Evolutionary conservation across 2,113 vertebrate genomes (phyloP).

Genomic region (Ammodytes marinus): DNA sequence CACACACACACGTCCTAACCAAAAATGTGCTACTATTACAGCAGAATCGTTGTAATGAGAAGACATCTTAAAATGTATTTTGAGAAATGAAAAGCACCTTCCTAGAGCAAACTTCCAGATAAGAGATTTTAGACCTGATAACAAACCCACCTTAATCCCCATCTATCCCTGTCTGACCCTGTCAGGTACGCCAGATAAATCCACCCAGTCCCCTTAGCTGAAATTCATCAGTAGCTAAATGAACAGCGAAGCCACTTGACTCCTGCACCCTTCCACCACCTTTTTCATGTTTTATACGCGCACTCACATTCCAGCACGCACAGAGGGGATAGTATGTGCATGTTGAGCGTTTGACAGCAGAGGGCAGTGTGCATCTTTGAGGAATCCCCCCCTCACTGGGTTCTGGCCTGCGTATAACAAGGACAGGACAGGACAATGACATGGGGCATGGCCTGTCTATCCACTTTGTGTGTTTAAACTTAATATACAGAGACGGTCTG

Average conservation of each 20-base stretch:
- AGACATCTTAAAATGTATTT: slow-evolving; percentile 16
- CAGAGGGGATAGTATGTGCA: slow-evolving; percentile 32
- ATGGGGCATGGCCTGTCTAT: slow-evolving; percentile 34
- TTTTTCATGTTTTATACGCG: slow-evolving; percentile 39
- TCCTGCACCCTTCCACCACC: slow-evolving; percentile 1
- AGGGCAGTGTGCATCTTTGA: slow-evolving; percentile 74
- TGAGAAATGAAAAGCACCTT: slow-evolving; percentile 40
- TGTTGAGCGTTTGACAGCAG: slow-evolving; percentile 68
- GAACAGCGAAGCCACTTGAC: slow-evolving; percentile 17
- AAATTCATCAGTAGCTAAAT: slow-evolving; percentile 26
- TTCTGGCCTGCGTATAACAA: slow-evolving; percentile 41
- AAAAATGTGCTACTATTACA: slow-evolving; percentile 21
- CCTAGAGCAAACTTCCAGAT: slow-evolving; percentile 13
- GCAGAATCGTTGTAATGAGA: slow-evolving; percentile 11
- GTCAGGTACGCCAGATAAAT: slow-evolving; percentile 22
- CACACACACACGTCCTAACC: not conserved
- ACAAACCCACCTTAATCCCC: slow-evolving; percentile 19
- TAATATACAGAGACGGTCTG: slow-evolving; percentile 20
- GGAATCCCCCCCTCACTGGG: slow-evolving; percentile 3
- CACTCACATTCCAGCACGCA: slow-evolving; percentile 40
- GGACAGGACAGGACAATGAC: slow-evolving; percentile 48
- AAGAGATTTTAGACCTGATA: slow-evolving; percentile 26
- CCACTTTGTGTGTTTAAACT: slow-evolving; percentile 23
- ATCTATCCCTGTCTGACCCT: slow-evolving; percentile 12
- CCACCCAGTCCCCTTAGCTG: slow-evolving; percentile 18